Evolutionary conservation across 2,797 vertebrate species (phyloP).

Genomic region (Enteromius trimaculatus): DNA sequence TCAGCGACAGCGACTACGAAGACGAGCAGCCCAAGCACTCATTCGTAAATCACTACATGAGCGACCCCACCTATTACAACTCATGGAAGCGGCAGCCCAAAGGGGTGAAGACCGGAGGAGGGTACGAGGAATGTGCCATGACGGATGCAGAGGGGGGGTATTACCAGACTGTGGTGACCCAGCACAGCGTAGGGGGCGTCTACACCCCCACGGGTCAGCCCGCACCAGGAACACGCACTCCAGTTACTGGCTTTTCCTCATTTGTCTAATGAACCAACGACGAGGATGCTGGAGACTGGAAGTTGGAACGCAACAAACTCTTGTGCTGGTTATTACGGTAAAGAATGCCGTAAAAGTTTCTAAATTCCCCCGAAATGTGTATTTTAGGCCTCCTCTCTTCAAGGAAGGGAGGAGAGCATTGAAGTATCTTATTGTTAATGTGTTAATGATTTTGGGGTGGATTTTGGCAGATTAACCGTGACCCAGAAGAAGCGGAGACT

Average conservation of each 20-base stretch:
- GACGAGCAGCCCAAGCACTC: slow-evolving; percentile 93
- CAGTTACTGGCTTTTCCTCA: slow-evolving; percentile 95
- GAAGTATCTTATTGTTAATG: slow-evolving; percentile 28
- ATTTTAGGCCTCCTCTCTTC: slow-evolving; percentile 31
- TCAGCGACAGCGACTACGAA: slow-evolving; percentile 92
- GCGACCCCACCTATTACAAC: slow-evolving; percentile 95
- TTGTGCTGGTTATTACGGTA: neutral
- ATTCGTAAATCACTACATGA: slow-evolving; percentile 99
- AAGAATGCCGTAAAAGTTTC: neutral
- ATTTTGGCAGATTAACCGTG: slow-evolving; percentile 18
- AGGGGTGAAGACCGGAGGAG: slow-evolving; percentile 75
- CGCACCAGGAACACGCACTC: slow-evolving; percentile 87
- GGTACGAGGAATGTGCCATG: slow-evolving; percentile 85
- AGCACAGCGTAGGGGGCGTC: slow-evolving; percentile 91
- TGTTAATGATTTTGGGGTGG: slow-evolving; percentile 36
- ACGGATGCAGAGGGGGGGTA: slow-evolving; percentile 82
- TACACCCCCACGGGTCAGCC: slow-evolving; percentile 89
- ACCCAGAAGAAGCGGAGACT: slow-evolving; percentile 25
- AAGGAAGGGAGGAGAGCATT: slow-evolving; percentile 22
- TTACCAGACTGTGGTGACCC: slow-evolving; percentile 94
- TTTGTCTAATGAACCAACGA: slow-evolving; percentile 84
- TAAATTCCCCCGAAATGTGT: slow-evolving; percentile 17
- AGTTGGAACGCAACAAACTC: neutral
- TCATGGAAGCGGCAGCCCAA: slow-evolving; percentile 96
- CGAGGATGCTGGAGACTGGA: neutral